These are phyloP conservation scores for Pseudococcus longispinus DNA, from an alignment of 2,888 invertebrate species.

Conservation along the genomic window DNA sequence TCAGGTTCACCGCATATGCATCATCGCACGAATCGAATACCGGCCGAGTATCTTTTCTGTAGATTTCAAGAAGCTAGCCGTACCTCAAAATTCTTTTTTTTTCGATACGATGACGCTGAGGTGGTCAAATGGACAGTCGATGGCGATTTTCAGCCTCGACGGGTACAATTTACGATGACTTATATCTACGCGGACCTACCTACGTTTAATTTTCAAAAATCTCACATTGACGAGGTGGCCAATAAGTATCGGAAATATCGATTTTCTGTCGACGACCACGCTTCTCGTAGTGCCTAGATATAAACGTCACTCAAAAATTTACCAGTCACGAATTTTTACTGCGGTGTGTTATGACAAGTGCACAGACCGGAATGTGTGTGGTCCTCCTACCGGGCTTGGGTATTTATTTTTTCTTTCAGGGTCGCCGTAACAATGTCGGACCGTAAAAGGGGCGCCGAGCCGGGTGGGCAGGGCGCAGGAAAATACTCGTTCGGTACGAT, in stretches of 20 bases:
- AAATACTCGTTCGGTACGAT: background rate
- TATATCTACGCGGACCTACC: background rate
- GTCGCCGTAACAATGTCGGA: background rate
- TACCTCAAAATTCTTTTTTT: background rate
- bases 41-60: too few species aligned
- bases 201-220: background rate
- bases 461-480: background rate
- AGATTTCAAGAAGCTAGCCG: background rate
- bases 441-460: background rate
- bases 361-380: conserved; percentile 6
- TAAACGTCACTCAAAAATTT: conserved; percentile 25
- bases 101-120: background rate
- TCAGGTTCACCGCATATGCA: background rate
- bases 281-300: background rate
- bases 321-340: conserved; percentile 1
- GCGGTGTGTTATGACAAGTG: conserved; percentile 33
- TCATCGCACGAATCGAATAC: background rate
- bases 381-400: conserved; percentile 35
- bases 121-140: background rate
- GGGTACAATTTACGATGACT: background rate
- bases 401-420: background rate
- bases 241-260: background rate
- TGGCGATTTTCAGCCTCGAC: background rate
- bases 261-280: background rate
- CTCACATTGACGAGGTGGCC: background rate